Percentiles rank a stretch among this genome's conserved stretches.
phyloP scores from a whole-genome alignment of 2,888 invertebrate species.

The Drosophila kambysellisi region DNA sequence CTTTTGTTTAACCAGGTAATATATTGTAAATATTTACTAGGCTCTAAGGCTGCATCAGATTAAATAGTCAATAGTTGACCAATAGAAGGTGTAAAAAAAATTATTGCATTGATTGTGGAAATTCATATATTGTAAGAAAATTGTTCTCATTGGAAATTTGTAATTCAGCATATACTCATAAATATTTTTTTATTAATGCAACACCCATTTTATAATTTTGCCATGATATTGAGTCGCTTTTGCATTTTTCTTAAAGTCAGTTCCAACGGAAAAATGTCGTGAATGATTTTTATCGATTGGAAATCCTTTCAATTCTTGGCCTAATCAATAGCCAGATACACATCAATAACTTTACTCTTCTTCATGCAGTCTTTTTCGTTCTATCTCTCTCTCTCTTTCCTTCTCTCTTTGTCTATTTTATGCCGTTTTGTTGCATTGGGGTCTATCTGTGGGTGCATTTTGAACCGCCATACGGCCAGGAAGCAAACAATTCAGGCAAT shows the following conservation, averaged over 20 bases:
- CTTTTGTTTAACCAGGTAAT: not conserved
- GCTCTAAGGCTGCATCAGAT: not conserved
- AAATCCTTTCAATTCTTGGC: constrained; percentile 24
- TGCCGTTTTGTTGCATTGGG: constrained; percentile 32
- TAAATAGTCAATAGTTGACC: too few species aligned
- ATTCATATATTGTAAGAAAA: not conserved
- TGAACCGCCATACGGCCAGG: constrained; percentile 58
- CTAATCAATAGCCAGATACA: constrained; percentile 51
- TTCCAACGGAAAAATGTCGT: not conserved
- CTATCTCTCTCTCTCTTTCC: not conserved
- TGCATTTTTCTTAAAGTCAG: not conserved
- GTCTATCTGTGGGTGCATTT: constrained; percentile 34
- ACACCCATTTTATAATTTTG: not conserved
- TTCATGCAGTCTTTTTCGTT: not conserved
- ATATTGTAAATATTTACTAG: not conserved
- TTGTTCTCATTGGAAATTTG: not conserved
- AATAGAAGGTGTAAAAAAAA: not conserved
- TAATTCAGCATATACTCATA: not conserved
- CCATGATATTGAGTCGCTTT: not conserved
- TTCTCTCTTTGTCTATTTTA: constrained; percentile 4
- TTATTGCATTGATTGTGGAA: not conserved
- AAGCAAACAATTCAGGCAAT: constrained; percentile 78
- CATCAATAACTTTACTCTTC: constrained; percentile 32
- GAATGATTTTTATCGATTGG: constrained; percentile 35
- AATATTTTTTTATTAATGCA: not conserved